A percentile compares a stretch with the other conserved stretches of the same genome.
Conservation (phyloP, 2,113 vertebrate genomes). For the Reinhardtius hippoglossoides region DNA sequence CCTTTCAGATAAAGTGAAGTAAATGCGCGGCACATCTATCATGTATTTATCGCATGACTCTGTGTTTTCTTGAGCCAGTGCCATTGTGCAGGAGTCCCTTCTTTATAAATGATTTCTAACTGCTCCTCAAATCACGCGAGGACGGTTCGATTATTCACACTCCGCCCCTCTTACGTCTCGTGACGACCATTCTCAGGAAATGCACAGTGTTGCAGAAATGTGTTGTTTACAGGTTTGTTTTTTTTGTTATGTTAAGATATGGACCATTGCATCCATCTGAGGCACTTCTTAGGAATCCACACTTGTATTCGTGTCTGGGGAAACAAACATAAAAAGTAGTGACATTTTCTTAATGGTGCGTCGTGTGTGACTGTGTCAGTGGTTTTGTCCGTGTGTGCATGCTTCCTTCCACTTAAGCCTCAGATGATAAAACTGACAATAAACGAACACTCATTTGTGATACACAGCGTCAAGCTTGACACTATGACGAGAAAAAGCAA, state of each 20-base stretch:
- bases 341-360: not conserved
- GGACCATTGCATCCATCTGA: slow-evolving; percentile 5
- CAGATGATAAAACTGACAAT: slow-evolving; percentile 29
- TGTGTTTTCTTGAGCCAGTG: not conserved
- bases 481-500: slow-evolving; percentile 14
- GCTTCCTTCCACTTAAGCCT: slow-evolving; percentile 21
- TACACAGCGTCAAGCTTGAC: slow-evolving; percentile 4
- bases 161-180: slow-evolving; percentile 11
- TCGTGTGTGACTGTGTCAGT: slow-evolving; percentile 24
- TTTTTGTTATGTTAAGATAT: not conserved
- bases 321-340: slow-evolving; percentile 14
- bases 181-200: slow-evolving; percentile 51
- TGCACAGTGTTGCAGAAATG: slow-evolving; percentile 25
- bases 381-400: slow-evolving; percentile 29
- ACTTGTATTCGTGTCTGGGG: slow-evolving; percentile 16
- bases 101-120: not conserved
- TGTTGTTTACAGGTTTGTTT: not conserved
- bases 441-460: slow-evolving; percentile 29
- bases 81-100: slow-evolving; percentile 6
- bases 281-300: slow-evolving; percentile 1
- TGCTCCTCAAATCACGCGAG: too few species aligned
- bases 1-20: not conserved
- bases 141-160: slow-evolving; percentile 32
- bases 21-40: not conserved
- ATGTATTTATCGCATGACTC: slow-evolving; percentile 28